Conservation (phyloP, 2,797 vertebrate genomes). For the Potorous gilbertii region DNA sequence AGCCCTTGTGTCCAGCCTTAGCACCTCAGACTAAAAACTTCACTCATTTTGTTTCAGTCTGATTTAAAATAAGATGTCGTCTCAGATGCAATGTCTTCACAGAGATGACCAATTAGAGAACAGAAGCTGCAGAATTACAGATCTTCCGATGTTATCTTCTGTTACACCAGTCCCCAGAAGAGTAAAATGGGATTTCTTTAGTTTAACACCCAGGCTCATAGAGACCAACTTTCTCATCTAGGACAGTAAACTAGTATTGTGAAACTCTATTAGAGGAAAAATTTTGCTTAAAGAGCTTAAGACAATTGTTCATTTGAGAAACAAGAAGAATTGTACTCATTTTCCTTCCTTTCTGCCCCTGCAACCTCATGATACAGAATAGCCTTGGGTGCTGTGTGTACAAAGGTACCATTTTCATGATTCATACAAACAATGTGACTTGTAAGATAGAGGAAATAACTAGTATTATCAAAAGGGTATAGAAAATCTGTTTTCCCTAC, state of each 20-base stretch:
- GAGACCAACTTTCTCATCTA: neutral
- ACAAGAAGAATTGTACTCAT: neutral
- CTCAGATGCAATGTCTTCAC: neutral
- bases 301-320: neutral
- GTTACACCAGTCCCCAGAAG: neutral
- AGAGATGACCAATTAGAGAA: neutral
- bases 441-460: neutral
- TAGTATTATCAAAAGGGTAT: neutral
- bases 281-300: neutral
- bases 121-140: neutral
- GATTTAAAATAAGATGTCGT: neutral
- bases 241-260: neutral
- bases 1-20: neutral
- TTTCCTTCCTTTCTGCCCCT: neutral
- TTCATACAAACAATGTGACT: neutral
- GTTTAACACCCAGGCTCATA: neutral
- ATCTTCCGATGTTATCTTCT: neutral
- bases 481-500: neutral
- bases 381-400: neutral
- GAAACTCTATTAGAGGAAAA: neutral
- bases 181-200: neutral
- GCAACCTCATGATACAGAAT: neutral
- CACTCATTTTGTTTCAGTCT: neutral
- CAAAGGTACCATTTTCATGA: neutral
- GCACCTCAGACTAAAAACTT: neutral